Evolutionary conservation across 1,140 invertebrate genomes (phyloP), one percentile per base, ranked within the genome.

Genomic region (Mactra quadrangularis): DNA sequence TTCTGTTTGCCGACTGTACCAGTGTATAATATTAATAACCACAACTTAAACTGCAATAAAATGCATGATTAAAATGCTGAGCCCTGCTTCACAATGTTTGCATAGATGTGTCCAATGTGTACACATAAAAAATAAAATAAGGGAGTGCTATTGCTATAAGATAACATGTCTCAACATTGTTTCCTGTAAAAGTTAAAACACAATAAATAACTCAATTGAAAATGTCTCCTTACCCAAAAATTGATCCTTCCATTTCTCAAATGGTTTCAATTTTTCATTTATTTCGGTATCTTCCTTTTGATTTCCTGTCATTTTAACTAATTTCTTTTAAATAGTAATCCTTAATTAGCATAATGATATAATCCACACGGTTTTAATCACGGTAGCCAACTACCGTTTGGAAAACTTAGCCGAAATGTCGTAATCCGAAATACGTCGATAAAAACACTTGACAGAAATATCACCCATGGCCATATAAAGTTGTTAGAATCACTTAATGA

Each of bases 171-270:
- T n/a, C n/a, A n/a, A n/a, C n/a, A n/a, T n/a, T n/a, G n/a, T n/a
- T n/a, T n/a, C n/a, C n/a, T n/a, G n/a, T n/a, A n/a, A n/a, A n/a
- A n/a, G n/a, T n/a, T n/a, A n/a, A n/a, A n/a, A n/a, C n/a, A n/a
- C n/a, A n/a, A n/a, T n/a, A n/a, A n/a, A n/a, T n/a, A n/a, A n/a
- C n/a, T n/a, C n/a, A n/a, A n/a, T n/a, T n/a, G n/a, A n/a, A n/a
- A n/a, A n/a, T n/a, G n/a, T n/a, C n/a, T n/a, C 29, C 64, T 52
- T 50, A 68, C 64, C 64, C 47, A 47, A 47, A 68, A 68, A 50
- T 17, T 68, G 31, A 50, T 68, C 45, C 45, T n/a, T 68, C 64
- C 64, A 68, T 68, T 68, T 50, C 17, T 68, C 45, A 31, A 29
- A 50, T 31, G 64, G 64, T 68, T 68, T 68, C 31, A 68, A 41